Conservation (phyloP, 2,113 vertebrate genomes). For the Pithys albifrons region DNA sequence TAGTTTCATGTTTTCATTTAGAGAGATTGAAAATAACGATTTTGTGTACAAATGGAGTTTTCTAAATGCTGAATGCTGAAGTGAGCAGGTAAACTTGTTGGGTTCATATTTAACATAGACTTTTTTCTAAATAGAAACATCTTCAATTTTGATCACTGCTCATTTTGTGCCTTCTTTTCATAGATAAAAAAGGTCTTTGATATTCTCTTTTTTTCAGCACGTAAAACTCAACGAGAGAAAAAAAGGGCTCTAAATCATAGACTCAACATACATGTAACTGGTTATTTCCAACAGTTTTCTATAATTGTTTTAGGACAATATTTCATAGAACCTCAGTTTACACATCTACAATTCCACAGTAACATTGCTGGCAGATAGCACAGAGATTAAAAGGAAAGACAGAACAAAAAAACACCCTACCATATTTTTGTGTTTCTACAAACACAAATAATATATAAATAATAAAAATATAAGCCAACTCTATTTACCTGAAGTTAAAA, state of each 20-base stretch:
- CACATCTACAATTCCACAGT: not conserved
- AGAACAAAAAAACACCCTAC: fast-evolving
- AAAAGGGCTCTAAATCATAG: not conserved
- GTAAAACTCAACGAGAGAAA: too few relatives aligned
- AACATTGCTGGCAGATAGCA: not conserved
- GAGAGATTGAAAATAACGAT: not conserved
- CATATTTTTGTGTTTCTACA: not conserved
- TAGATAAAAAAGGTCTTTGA: not conserved
- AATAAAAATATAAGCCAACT: too few relatives aligned
- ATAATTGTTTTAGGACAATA: not conserved
- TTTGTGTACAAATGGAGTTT: not conserved
- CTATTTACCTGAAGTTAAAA: not conserved
- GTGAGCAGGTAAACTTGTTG: not conserved
- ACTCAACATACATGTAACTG: not conserved
- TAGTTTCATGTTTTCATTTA: fast-evolving
- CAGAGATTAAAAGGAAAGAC: not conserved
- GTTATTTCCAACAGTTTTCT: not conserved
- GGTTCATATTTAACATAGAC: not conserved
- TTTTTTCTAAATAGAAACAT: not conserved
- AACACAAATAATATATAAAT: not conserved
- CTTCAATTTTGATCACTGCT: not conserved
- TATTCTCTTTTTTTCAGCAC: not conserved
- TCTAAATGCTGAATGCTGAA: not conserved
- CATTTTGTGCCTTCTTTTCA: not conserved
- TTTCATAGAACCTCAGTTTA: not conserved